Percentiles rank a stretch among this genome's conserved stretches.
These are phyloP conservation scores for Empidonax alnorum DNA, from an alignment of 2,113 vertebrate genomes.

Conservation along the genomic window DNA sequence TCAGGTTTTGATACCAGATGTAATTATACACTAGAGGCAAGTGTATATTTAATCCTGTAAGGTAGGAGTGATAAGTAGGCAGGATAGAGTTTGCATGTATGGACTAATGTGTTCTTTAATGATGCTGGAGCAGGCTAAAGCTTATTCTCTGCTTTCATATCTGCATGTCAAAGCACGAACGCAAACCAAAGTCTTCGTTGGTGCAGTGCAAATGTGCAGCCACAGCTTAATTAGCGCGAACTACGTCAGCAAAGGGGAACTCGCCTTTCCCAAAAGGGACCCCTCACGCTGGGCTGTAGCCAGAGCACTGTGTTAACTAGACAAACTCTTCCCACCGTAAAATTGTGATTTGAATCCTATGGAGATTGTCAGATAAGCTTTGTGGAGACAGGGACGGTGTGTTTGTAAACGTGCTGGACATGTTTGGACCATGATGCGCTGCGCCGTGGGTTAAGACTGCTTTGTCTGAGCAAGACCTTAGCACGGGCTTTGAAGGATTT, in stretches of 20 bases:
- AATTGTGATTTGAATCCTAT: neutral
- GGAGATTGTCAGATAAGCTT: neutral
- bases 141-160: neutral
- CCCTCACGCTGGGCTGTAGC: neutral
- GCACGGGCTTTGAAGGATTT: neutral
- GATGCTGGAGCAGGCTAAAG: neutral
- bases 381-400: neutral
- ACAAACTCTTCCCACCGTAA: neutral
- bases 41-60: slow-evolving; percentile 4
- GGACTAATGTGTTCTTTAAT: neutral
- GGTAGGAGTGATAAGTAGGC: neutral
- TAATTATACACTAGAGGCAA: neutral
- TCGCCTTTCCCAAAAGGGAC: neutral
- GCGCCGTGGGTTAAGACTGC: neutral
- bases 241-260: neutral
- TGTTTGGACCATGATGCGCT: neutral
- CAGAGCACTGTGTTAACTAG: neutral
- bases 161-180: neutral
- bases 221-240: neutral
- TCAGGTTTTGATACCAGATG: neutral
- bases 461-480: neutral
- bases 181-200: neutral
- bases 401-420: neutral
- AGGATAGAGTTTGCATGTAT: neutral
- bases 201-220: neutral